Evolutionary conservation across 2,797 vertebrate species (phyloP), one percentile per base, ranked within the genome.

Genomic region (Limosa lapponica): DNA sequence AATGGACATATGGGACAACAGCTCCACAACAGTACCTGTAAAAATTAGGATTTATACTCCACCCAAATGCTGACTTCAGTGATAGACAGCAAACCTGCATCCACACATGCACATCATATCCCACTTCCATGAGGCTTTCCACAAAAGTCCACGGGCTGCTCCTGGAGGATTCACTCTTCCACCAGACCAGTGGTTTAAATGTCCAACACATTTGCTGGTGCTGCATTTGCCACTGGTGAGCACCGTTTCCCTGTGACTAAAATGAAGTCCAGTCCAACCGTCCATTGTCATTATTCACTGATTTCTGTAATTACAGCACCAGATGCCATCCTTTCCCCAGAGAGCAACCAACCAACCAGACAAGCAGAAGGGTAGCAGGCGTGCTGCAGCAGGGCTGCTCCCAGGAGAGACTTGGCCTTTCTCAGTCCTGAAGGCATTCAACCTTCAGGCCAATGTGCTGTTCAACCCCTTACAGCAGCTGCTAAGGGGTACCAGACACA

Each of bases 71-170:
- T 77, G 25, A 67, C 43, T 87, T 77, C 15, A 54, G 39, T 2
- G 1, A 67, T 6, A 61, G 32, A 62, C 28, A 55, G 44, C 22
- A 79, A 87, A 74, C 55, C 36, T 44, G 19, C 36, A 65, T 54
- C 39, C 59, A 59, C 10, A 5, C 4, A 11, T 19, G 39, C 43
- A 36, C 34, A 62, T 37, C 41, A 8, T 10, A 41, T 55, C 39
- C 25, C 17, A 14, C 5, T 44, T 89, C 51, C 64, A 58, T 2
- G 5, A 67, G 28, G 64, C 30, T 77, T 59, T 73, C 37, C 20
- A 66, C 12, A 66, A 37, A n/a, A 5, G 5, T 30, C 16, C 6
- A 34, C 0, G 0, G 2, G 2, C 32, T 83, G 19, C 48, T 87
- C 65, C 77, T 75, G 43, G 16, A 83, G 44, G 57, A 32, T 57